Evolutionary conservation across 2,888 invertebrate species (phyloP), one percentile per base, ranked within the genome.

Genomic region (Drosophila infuscata): DNA sequence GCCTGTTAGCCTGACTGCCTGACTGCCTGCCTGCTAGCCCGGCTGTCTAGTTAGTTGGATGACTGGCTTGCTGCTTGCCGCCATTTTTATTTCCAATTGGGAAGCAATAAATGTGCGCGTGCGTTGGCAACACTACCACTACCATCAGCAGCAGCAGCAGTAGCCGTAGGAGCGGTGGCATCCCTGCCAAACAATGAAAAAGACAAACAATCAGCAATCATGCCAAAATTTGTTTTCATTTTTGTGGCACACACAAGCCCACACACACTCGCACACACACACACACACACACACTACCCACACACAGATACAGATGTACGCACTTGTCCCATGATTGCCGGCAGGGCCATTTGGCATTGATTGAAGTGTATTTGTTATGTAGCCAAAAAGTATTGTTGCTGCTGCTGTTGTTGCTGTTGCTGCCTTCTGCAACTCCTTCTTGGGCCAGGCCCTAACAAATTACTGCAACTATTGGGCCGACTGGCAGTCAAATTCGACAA

Each of bases 161-260:
- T 43, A 58, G 43, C 59, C 43, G 51, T 8, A 38, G 48, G 36
- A 61, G 62, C 57, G 54, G 43, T 66, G 67, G 67, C 73, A 68
- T 74, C 64, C 62, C 73, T 80, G 80, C 83, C 88, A 86, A 86
- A 88, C 86, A 86, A 86, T 86, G 86, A 82, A 86, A 83, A 86
- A 88, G 86, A 86, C 86, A 86, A 86, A 86, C 86, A 86, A 86
- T 86, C 86, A 89, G 89, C 87, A 88, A 88, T 88, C 87, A 88
- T 88, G 87, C 87, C 87, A 89, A 88, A 88, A 88, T 89, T 88
- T 88, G 89, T 88, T 88, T 88, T 88, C 89, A 88, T 88, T 88
- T 89, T 89, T 88, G 87, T 83, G 89, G 87, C 89, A 72, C 89
- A 76, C 82, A 68, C 79, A 79, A 74, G 74, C 59, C 65, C 79